Base-by-base conservation (phyloP, 2,888 invertebrate species). In the Amphipoea lucens region DNA sequence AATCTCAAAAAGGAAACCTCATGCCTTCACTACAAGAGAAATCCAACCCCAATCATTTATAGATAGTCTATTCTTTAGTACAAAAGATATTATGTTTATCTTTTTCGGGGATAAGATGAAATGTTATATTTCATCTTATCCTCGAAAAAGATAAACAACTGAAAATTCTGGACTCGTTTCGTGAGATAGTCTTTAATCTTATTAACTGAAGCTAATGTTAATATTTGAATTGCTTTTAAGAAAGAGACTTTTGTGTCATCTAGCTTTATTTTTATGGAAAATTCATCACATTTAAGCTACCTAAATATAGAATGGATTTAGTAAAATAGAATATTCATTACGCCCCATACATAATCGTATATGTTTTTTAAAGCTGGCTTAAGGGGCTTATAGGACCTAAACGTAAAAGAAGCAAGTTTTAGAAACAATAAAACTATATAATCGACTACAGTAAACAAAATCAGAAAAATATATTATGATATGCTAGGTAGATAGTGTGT, bases 191-290 rank as follows among this genome's bases (percentile, higher is more conserved):
- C 67, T 76, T 57, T 87, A 84, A 84, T 81, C 81, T 67, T 84
- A 86, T 86, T 81, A 79, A 74, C 76, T 70, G 54, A 74, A 78
- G 71, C 40, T 71, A 72, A 81, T 81, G 76, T 84, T 75, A 81
- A 78, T 84, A 87, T 86, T 87, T 77, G 72, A 75, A 87, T 75
- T 81, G 78, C 78, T 86, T 87, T 77, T 79, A 77, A 74, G 72
- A 78, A 69, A 71, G 68, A 63, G 51, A 70, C 78, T 71, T 12
- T 79, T 79, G 51, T 78, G 60, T 23, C 45, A n/a, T 83, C 9
- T 23, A 40, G 45, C 20, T 83, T 83, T 60, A 60, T 45, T 70
- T 76, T 66, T 45, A 17, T 5, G 29, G 29, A 40, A 76, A 70
- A 45, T 40, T 54, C 4, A 54, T 70, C 23, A 23, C 40, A 42